These are phyloP conservation scores for Hyppa rectilinea DNA, from an alignment of 2,888 invertebrate genomes.

Conservation along the genomic window DNA sequence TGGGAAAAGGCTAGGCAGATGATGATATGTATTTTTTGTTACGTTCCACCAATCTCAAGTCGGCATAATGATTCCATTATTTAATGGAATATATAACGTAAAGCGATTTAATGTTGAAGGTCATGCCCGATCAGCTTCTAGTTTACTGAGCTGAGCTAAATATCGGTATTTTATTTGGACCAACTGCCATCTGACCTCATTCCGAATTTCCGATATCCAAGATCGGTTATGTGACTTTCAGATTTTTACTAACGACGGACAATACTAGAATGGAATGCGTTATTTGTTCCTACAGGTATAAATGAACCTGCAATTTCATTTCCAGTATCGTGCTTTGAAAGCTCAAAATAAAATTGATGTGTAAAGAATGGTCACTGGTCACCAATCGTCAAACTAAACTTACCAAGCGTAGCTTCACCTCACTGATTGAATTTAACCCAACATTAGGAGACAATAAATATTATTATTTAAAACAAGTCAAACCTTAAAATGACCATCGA, in stretches of 20 bases:
- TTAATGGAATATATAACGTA: not conserved
- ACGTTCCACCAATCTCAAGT: too few species aligned
- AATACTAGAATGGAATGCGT: not conserved
- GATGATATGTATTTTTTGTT: too few species aligned
- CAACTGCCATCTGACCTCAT: not conserved
- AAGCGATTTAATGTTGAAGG: not conserved
- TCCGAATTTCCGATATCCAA: not conserved
- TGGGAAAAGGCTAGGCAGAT: too few species aligned
- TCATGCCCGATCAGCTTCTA: not conserved
- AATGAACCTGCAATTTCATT: not conserved
- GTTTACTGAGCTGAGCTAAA: not conserved
- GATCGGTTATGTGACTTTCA: not conserved
- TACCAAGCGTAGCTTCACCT: not conserved
- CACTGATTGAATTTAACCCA: too few species aligned
- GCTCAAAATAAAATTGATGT: not conserved
- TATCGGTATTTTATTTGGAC: slow-evolving; percentile 2
- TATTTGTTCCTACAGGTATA: not conserved
- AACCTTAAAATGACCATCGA: too few species aligned
- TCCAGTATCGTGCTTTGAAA: not conserved
- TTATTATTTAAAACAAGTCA: too few species aligned
- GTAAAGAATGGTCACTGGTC: not conserved
- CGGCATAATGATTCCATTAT: too few species aligned
- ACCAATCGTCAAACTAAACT: not conserved
- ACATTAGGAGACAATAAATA: too few species aligned
- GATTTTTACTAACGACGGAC: not conserved